Percentiles rank a stretch among this genome's conserved stretches.
Conservation (phyloP, 1,140 invertebrate genomes). For the Telenomus remus region DNA sequence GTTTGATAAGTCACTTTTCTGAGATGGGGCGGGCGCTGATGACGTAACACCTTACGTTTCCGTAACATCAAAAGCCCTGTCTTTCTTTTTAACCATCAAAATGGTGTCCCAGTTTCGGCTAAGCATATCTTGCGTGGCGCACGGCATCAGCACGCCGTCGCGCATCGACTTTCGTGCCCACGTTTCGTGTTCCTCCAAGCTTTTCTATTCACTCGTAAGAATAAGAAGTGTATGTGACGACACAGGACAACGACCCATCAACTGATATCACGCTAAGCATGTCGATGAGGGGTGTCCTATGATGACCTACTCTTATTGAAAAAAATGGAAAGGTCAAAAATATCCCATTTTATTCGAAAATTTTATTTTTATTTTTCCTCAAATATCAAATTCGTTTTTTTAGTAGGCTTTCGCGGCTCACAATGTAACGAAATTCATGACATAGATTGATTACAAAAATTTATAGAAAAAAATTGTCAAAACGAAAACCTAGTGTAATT, state of each 20-base stretch:
- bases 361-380: no score
- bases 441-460: no score
- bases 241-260: constrained; percentile 14
- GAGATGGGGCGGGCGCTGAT: constrained; percentile 31
- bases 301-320: background rate
- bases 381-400: no score
- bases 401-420: no score
- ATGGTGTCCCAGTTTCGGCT: constrained; percentile 8
- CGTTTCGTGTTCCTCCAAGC: constrained; percentile 40
- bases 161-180: constrained; percentile 38
- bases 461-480: no score
- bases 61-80: constrained; percentile 19
- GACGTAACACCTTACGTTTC: constrained; percentile 48
- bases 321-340: background rate
- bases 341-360: no score
- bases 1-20: constrained; percentile 7
- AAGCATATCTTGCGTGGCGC: no score
- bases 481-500: no score
- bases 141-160: constrained; percentile 7
- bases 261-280: background rate
- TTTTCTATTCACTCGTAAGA: constrained; percentile 12
- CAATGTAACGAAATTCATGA: no score
- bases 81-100: constrained; percentile 3
- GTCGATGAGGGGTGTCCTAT: background rate
- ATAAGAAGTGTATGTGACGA: constrained; percentile 50